Evolutionary conservation across 2,888 invertebrate species (phyloP).

Genomic region (Trichogramma dendrolimi): DNA sequence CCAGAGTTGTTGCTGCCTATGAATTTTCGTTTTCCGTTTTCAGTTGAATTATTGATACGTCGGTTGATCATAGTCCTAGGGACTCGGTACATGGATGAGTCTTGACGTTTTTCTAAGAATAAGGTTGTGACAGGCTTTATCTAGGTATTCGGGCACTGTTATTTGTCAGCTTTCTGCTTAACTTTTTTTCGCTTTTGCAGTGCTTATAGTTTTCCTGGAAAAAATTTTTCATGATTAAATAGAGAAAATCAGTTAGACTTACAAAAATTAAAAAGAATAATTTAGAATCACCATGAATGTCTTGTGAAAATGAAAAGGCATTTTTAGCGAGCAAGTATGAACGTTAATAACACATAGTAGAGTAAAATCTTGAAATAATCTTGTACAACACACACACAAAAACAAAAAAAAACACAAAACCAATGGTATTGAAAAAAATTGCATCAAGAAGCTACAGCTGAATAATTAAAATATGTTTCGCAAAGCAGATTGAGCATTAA

Average conservation of each 20-base stretch:
- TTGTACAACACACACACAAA: too few species aligned
- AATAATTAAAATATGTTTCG: too few species aligned
- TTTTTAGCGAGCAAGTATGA: too few species aligned
- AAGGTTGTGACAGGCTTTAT: slow-evolving; percentile 37
- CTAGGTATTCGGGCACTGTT: slow-evolving; percentile 46
- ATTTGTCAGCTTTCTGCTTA: slow-evolving; percentile 46
- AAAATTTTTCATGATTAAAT: slow-evolving; percentile 4
- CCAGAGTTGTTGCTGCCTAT: slow-evolving; percentile 47
- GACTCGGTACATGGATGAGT: slow-evolving; percentile 39
- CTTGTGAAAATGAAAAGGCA: too few species aligned
- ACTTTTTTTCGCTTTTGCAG: slow-evolving; percentile 48
- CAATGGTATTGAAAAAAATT: too few species aligned
- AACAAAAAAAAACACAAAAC: too few species aligned
- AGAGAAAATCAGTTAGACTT: not conserved
- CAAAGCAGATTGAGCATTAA: too few species aligned
- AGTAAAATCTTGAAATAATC: too few species aligned
- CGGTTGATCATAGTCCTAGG: slow-evolving; percentile 40
- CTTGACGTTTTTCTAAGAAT: slow-evolving; percentile 38
- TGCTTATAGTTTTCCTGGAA: slow-evolving; percentile 48
- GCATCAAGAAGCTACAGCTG: too few species aligned
- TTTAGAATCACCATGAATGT: too few species aligned
- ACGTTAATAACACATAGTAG: too few species aligned
- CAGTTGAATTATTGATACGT: slow-evolving; percentile 37
- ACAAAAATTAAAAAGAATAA: not conserved
- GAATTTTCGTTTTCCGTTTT: slow-evolving; percentile 37